These are phyloP conservation scores for Calosoma granatense DNA, from an alignment of 1,140 invertebrate species.

Conservation along the genomic window DNA sequence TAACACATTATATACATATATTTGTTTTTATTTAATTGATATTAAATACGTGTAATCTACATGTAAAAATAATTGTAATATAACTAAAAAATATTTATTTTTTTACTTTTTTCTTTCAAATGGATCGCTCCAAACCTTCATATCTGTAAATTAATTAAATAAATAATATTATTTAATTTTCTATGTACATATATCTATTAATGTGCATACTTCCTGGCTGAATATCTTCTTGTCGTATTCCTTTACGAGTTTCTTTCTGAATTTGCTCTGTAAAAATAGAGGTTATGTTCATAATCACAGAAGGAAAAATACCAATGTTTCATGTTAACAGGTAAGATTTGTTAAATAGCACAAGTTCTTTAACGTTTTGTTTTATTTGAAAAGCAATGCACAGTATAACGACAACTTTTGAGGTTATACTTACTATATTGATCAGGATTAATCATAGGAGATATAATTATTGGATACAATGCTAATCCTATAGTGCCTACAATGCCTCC, in stretches of 20 bases:
- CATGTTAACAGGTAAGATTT: not conserved
- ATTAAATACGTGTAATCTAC: constrained; percentile 1
- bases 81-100: constrained; percentile 9
- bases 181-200: constrained; percentile 14
- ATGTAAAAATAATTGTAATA: constrained; percentile 13
- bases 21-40: not conserved
- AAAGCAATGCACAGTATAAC: too few species aligned
- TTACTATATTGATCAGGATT: constrained; percentile 53
- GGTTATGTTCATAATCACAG: not conserved
- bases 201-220: constrained; percentile 54
- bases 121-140: constrained; percentile 61
- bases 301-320: constrained; percentile 3
- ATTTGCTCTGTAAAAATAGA: constrained; percentile 45
- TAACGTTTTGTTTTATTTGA: too few species aligned
- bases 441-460: constrained; percentile 53
- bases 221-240: constrained; percentile 51
- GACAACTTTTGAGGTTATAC: constrained; percentile 21
- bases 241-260: constrained; percentile 43
- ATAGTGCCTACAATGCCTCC: constrained; percentile 46
- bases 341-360: too few species aligned
- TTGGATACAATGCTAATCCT: constrained; percentile 45
- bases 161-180: constrained; percentile 15
- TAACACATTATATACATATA: not conserved
- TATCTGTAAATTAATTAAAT: constrained; percentile 49
- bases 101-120: constrained; percentile 44